phyloP scores from a whole-genome alignment of 1,140 invertebrate genomes.

The Cotesia glomerata region DNA sequence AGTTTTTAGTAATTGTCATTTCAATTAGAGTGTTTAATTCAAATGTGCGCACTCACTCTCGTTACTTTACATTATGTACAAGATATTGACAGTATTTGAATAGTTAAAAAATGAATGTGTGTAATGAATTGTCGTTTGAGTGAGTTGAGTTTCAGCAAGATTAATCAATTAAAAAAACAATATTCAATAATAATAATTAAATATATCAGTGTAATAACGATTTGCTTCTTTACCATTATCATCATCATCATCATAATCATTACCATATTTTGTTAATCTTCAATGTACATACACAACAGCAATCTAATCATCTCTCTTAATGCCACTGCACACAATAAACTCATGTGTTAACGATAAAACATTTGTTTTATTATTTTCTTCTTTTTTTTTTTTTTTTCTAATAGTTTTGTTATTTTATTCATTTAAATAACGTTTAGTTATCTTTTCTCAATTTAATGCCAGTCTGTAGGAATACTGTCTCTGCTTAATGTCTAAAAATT shows the following conservation, averaged over 20 bases:
- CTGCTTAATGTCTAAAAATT: constrained; percentile 53
- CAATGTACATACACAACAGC: constrained; percentile 48
- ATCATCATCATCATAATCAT: neutral
- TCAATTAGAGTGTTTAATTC: neutral
- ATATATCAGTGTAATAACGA: constrained; percentile 21
- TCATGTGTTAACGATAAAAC: constrained; percentile 58
- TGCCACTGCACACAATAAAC: constrained; percentile 62
- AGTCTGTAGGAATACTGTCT: constrained; percentile 58
- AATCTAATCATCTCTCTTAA: constrained; percentile 47
- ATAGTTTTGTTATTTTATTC: neutral
- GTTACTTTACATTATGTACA: constrained; percentile 13
- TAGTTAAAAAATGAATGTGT: neutral
- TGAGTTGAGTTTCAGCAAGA: constrained; percentile 4
- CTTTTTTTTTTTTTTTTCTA: too few species aligned
- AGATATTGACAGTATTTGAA: neutral
- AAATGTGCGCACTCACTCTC: neutral
- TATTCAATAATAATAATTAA: neutral
- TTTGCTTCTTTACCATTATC: neutral
- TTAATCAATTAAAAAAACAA: constrained; percentile 15
- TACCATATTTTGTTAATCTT: constrained; percentile 25
- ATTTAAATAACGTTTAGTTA: constrained; percentile 6
- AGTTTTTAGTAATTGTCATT: too few species aligned
- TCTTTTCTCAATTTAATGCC: constrained; percentile 45
- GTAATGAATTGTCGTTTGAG: neutral
- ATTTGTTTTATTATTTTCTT: constrained; percentile 27